Conservation (phyloP, 2,888 invertebrate genomes). For the Cosmia pyralina region DNA sequence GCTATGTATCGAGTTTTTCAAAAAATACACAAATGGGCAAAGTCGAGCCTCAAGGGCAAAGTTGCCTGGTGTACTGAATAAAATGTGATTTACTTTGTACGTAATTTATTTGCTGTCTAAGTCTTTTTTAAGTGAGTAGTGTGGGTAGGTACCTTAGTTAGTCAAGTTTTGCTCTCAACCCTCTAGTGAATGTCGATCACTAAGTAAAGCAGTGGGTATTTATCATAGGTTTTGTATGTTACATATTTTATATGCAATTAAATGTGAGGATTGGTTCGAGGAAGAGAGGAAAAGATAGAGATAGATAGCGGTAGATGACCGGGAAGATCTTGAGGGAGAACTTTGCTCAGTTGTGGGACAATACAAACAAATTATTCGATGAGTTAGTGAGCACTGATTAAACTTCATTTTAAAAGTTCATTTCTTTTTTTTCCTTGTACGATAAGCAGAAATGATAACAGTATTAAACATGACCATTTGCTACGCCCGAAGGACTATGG, state of each 20-base stretch:
- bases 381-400: too few relatives aligned
- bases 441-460: constrained; percentile 21
- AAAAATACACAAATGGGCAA: too few relatives aligned
- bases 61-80: too few relatives aligned
- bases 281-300: too few relatives aligned
- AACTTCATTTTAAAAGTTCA: background rate
- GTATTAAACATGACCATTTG: background rate
- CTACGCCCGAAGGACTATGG: background rate
- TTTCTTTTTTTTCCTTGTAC: constrained; percentile 1
- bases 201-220: background rate
- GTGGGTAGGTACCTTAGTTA: background rate
- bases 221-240: background rate
- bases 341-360: too few relatives aligned
- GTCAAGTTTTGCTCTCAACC: background rate
- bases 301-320: too few relatives aligned
- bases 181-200: background rate
- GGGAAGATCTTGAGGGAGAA: too few relatives aligned
- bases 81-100: constrained; percentile 3
- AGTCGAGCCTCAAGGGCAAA: too few relatives aligned
- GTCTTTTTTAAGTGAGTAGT: background rate
- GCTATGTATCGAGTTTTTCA: too few relatives aligned
- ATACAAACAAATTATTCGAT: too few relatives aligned
- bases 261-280: too few relatives aligned
- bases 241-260: too few relatives aligned
- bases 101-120: background rate